Conservation (phyloP, 2,797 vertebrate genomes). For the Bradypodion ventrale region DNA sequence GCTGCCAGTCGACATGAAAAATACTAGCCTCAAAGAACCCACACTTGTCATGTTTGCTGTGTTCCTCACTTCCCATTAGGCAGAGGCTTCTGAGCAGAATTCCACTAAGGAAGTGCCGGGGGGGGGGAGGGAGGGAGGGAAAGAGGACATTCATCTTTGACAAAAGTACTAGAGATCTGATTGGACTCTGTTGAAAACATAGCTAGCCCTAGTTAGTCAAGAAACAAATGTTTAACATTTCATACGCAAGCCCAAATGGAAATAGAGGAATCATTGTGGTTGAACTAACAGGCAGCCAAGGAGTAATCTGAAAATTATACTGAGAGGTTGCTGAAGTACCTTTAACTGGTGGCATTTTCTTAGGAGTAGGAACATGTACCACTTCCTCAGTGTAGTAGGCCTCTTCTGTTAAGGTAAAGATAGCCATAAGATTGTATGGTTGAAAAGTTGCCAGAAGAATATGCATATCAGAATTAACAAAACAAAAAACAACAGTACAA, state of each 20-base stretch:
- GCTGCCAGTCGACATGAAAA: neutral
- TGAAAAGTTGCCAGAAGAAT: constrained; percentile 16
- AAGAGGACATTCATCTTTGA: neutral
- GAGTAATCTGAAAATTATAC: too few relatives aligned
- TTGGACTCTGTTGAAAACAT: constrained; percentile 73
- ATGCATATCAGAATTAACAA: constrained; percentile 2
- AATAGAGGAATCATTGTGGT: neutral
- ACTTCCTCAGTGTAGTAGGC: constrained; percentile 71
- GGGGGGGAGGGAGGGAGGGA: too few relatives aligned
- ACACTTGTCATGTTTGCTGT: neutral
- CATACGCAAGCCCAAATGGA: neutral
- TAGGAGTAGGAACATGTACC: constrained; percentile 61
- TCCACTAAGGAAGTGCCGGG: neutral
- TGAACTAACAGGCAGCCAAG: neutral
- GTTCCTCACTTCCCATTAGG: neutral
- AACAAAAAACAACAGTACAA: neutral
- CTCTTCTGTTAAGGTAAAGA: constrained; percentile 68
- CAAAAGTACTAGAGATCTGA: constrained; percentile 68
- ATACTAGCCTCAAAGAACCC: neutral
- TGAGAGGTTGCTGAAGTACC: constrained; percentile 58
- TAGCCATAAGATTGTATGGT: constrained; percentile 30
- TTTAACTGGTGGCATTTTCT: constrained; percentile 68
- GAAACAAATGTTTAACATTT: neutral
- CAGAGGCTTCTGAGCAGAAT: neutral
- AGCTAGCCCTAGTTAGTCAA: constrained; percentile 28